Percentiles rank a stretch among this genome's conserved stretches.
phyloP scores from a whole-genome alignment of 2,113 vertebrate species.

The Hemicordylus capensis region DNA sequence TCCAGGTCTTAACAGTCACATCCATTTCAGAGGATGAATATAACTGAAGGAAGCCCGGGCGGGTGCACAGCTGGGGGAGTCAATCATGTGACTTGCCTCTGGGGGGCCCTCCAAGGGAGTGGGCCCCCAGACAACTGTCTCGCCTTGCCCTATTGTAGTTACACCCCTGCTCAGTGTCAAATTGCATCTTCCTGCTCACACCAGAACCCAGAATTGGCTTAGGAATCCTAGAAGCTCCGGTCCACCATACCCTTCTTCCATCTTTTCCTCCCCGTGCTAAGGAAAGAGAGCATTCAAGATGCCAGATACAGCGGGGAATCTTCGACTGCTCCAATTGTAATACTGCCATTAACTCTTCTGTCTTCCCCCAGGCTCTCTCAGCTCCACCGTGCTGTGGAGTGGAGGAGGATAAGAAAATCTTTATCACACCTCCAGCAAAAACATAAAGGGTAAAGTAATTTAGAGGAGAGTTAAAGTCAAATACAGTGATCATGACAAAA shows the following conservation, averaged over 20 bases:
- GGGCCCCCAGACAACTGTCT: too few species aligned
- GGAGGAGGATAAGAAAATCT: not conserved
- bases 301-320: not conserved
- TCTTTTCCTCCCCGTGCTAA: not conserved
- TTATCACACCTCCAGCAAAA: not conserved
- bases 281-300: not conserved
- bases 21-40: too few species aligned
- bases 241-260: not conserved
- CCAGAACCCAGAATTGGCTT: not conserved
- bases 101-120: too few species aligned
- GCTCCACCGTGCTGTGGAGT: not conserved
- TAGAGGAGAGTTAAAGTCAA: slow-evolving; percentile 43
- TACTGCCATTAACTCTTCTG: not conserved
- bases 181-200: not conserved
- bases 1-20: too few species aligned
- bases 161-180: not conserved
- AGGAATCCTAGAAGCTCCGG: not conserved
- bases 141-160: too few species aligned
- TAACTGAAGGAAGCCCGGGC: too few species aligned
- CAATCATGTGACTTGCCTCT: too few species aligned
- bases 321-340: not conserved
- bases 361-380: not conserved
- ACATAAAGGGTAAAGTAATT: not conserved
- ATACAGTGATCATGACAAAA: slow-evolving; percentile 57
- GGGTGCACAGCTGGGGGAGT: too few species aligned